Evolutionary conservation across 2,113 vertebrate species (phyloP), one percentile per base, ranked within the genome.

Genomic region (Varanus salvator): DNA sequence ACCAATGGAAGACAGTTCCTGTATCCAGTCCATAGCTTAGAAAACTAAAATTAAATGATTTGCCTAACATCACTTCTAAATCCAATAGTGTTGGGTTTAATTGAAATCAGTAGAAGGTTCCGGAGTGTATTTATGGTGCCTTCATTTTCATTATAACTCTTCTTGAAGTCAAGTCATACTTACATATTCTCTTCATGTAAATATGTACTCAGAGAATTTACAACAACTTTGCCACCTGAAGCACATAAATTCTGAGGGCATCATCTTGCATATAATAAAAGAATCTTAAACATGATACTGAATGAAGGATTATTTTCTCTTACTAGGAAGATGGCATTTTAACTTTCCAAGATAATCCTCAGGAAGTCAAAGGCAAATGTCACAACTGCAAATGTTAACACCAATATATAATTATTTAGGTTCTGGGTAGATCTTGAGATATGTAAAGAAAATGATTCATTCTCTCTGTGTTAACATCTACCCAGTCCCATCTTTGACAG

Each of bases 291-390:
- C 11, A 9, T 8, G 9, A 52, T 54, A 54, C 64, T 82, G 74
- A 44, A 68, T n/a, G 9, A 84, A 78, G 7, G n/a, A 25, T 69
- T 77, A 54, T 27, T 44, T 44, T 78, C 60, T 69, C 2, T 75
- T 83, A 83, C 44, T 54, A 87, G 44, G 80, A 87, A 87, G 80
- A 68, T 84, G 71, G 15, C 44, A 76, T 90, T 87, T 90, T 83
- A 87, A 82, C 85, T 34, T 81, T 75, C 86, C 72, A 69, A 78
- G 27, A 76, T 84, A 87, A 91, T 84, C 85, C 72, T 87, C 66
- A 69, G 80, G 48, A 84, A 54, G 72, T 77, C 80, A 91, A 69
- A 83, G 71, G 11, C n/a, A 90, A 77, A 91, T 78, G 81, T 84
- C 80, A 77, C 14, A 87, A 57, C 80, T 84, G 80, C 44, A 78